Evolutionary conservation across 2,888 invertebrate species (phyloP).

Genomic region (Monoplex corrugatus): DNA sequence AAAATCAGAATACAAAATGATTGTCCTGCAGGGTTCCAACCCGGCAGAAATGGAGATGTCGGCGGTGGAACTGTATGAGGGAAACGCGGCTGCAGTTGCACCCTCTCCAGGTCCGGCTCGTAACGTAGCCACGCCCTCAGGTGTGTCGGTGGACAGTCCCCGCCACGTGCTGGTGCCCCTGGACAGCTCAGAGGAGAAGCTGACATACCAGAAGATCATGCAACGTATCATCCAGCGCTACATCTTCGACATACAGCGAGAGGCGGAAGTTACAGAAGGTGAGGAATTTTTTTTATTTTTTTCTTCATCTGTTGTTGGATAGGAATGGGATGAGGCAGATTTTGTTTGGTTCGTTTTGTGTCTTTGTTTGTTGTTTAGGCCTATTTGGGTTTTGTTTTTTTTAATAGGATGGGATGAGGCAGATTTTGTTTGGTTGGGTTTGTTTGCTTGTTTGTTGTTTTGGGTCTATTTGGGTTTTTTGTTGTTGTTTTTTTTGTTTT

Average conservation of each 20-base stretch:
- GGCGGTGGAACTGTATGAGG: constrained; percentile 66
- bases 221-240: constrained; percentile 75
- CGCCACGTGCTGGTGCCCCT: constrained; percentile 50
- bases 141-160: constrained; percentile 2
- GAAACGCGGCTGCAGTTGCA: constrained; percentile 54
- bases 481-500: too few relatives aligned
- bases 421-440: background rate
- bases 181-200: constrained; percentile 55
- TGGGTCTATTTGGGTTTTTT: background rate
- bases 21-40: constrained; percentile 48
- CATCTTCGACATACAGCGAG: constrained; percentile 76
- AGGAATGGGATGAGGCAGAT: too few relatives aligned
- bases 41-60: constrained; percentile 60
- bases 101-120: background rate
- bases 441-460: background rate
- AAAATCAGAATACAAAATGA: too few relatives aligned
- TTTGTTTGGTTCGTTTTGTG: background rate
- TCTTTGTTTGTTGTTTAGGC: background rate
- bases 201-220: constrained; percentile 73
- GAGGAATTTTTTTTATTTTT: constrained; percentile 5
- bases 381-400: background rate
- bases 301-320: background rate
- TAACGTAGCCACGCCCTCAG: too few relatives aligned
- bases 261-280: constrained; percentile 77
- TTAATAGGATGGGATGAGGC: background rate